Evolutionary conservation across 1,140 invertebrate genomes (phyloP), one percentile per base, ranked within the genome.

Genomic region (Branchinecta lindahli): DNA sequence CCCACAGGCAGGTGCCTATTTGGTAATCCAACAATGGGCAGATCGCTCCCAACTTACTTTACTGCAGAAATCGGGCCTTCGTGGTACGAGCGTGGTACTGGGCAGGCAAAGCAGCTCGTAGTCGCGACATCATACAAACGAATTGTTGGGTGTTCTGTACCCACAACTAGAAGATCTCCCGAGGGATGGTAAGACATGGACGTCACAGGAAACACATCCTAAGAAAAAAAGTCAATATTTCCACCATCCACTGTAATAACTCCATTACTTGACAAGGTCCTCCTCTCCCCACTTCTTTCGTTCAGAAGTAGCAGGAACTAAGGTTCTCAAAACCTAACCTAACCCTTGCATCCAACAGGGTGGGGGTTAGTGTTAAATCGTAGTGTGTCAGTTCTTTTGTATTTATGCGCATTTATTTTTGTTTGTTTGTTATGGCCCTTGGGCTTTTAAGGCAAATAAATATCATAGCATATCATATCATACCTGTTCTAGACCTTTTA

Each of bases 81-180:
- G 77, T 99, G 96, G 75, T 98, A 95, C 77, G 98, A 92, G 69
- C 84, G 85, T 0, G 92, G 90, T 77, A 94, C 87, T 68, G 88
- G 87, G 70, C 90, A 91, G 0, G 98, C 95, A 81, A 90, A 99
- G 78, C 95, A 98, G 77, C 98, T 95, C 15, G 88, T 85, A 0
- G 96, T 98, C 72, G 93, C 94, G 8, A 96, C 87, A 79, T 98
- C 94, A 78, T 98, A 99, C 10, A 99, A 77, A 6, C 96, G 81
- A 33, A 99, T 84, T 61, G 92, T 85, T 66, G 92, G 88, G 78
- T 98, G 94, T 72, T 92, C 87, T 0, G 93, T 95, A 8, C 94
- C 92, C 8, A 96, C 94, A 66, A 97, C 84, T 7, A 99, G 80
- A 79, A 87, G 96, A 76, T 99, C 94, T 3, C 96, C 96, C 8